Base-by-base conservation (phyloP, 1,140 invertebrate species). In the Leptestheria dahalacensis region DNA sequence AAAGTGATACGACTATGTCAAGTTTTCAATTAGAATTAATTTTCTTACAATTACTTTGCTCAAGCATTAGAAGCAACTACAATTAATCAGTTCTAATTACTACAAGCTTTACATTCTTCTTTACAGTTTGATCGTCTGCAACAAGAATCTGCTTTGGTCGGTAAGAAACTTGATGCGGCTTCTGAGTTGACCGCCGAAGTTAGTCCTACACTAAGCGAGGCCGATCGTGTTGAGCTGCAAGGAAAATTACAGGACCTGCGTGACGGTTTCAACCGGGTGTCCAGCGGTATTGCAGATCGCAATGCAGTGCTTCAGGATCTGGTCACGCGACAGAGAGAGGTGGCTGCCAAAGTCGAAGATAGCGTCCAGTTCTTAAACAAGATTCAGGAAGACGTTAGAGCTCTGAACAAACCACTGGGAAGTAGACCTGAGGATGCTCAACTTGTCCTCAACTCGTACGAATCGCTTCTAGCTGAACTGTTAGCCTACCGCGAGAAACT, bases 361-460 rank as follows among this genome's bases (percentile, higher is more conserved):
- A 86, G 83, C 49, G 77, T 84, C n/a, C 77, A 84, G 65, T 85
- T 89, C 65, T 78, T 92, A 65, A 79, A 82, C 41, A 79, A 82
- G 58, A 83, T 94, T 24, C 86, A 92, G 68, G 80, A 81, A 56
- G 84, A 91, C 68, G 70, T 95, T 1, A 84, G 88, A 64, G 80
- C 86, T 52, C 72, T 92, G 0, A 88, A 85, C 65, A 85, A 84
- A 69, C 88, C 90, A 1, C 82, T 93, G 57, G 90, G 91, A 15
- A 82, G 82, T 3, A 83, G 82, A 67, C 82, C 86, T 2, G 87
- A 91, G 69, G 87, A 91, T 67, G 86, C 90, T 0, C 82, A 88
- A 71, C 80, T 82, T 15, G 77, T 88, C 67, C 72, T 91, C 20
- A 76, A 78, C 24, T 76, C 81, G 23, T 91, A 91, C 68, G 87